Evolutionary conservation across 2,113 vertebrate genomes (phyloP), one percentile per base, ranked within the genome.

Genomic region (Stomatorhinus ivindoensis): DNA sequence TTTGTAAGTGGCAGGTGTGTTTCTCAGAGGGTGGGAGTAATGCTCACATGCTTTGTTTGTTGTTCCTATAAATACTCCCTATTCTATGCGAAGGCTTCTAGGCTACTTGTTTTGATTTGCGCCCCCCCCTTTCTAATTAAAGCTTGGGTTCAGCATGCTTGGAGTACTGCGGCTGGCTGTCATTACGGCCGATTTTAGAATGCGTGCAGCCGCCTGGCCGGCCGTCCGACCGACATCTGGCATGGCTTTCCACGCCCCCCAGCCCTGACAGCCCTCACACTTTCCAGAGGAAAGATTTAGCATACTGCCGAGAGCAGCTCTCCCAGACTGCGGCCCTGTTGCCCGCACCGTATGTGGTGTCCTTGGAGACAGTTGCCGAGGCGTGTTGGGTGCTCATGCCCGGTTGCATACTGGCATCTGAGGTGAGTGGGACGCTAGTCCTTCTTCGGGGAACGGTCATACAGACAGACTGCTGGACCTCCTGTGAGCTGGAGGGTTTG

Each of bases 131-230:
- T 93, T 94, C 97, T 98, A 97, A 98, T 96, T 98, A 97, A 98
- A 98, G 97, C 96, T 94, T 90, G 96, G 95, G 95, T 95, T 94
- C 94, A 95, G 96, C 97, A 98, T 98, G 97, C 96, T 95, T 98
- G 95, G 96, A 96, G 96, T 98, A 94, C 95, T 96, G 95, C 92
- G 94, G 96, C 97, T 98, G 95, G 95, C 97, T 95, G 93, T 96
- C 94, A 91, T 95, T 91, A 96, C 96, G 97, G 97, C 98, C 98
- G 97, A 97, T 97, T 99, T 98, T 97, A 97, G 97, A 96, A 96
- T 94, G 95, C 91, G 95, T 96, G 95, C 96, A 95, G 97, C 10
- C n/a, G 10, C 3, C 61, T 31, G 61, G 61, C 61, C 10, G 27
- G 61, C 61, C 61, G 61, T n/a, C 96, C 95, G 95, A 95, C 96